Evolutionary conservation across 2,113 vertebrate genomes (phyloP).

Genomic region (Aythya baeri): DNA sequence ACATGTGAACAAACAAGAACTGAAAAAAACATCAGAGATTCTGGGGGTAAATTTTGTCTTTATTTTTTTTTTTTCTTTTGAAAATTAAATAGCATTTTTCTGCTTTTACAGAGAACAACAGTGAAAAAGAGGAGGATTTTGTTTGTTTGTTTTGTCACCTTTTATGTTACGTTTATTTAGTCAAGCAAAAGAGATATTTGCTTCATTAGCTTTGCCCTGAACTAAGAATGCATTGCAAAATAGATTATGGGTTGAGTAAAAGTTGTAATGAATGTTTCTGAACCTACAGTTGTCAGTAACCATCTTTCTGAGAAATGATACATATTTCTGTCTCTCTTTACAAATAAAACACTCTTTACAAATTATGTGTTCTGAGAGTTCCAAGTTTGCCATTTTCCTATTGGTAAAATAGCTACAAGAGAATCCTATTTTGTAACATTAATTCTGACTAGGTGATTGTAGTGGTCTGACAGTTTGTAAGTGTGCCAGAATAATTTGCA

Average conservation of each 20-base stretch:
- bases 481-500: background rate
- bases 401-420: background rate
- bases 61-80: background rate
- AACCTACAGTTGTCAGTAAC: background rate
- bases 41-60: constrained; percentile 80
- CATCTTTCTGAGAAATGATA: background rate
- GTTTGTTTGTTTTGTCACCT: background rate
- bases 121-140: background rate
- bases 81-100: background rate
- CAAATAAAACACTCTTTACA: background rate
- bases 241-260: background rate
- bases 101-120: background rate
- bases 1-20: constrained; percentile 83
- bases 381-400: background rate
- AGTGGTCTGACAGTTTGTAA: background rate
- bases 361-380: background rate
- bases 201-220: background rate
- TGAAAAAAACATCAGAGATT: constrained; percentile 86
- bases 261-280: background rate
- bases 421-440: background rate
- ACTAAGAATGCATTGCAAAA: background rate
- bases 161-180: background rate
- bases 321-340: background rate
- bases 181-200: background rate
- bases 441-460: background rate